phyloP scores from a whole-genome alignment of 2,113 vertebrate genomes.

The Pristiophorus japonicus region DNA sequence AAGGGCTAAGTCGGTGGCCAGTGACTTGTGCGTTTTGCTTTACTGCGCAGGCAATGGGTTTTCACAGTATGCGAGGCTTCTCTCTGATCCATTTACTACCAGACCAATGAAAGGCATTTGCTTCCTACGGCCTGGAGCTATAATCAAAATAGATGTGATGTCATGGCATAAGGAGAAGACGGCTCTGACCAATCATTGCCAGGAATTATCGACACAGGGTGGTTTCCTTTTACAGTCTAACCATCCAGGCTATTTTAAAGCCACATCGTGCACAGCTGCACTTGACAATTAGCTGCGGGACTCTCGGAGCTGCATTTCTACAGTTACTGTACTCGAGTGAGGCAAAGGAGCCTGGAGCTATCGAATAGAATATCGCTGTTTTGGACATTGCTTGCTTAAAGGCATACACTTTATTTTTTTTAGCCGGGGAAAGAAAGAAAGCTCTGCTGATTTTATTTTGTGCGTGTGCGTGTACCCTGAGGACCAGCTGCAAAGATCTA shows the following conservation, averaged over 20 bases:
- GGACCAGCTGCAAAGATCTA: background rate
- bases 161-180: constrained; percentile 56
- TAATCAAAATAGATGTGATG: constrained; percentile 74
- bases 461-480: background rate
- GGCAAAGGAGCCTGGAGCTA: background rate
- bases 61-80: background rate
- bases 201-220: constrained; percentile 57
- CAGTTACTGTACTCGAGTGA: constrained; percentile 29
- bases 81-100: background rate
- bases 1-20: background rate
- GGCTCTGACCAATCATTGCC: constrained; percentile 51
- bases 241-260: constrained; percentile 69
- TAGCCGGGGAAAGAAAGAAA: background rate
- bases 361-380: background rate
- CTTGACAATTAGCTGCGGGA: constrained; percentile 56
- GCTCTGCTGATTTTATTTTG: background rate
- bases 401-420: background rate
- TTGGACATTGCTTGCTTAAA: background rate
- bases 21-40: background rate
- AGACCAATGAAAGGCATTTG: background rate
- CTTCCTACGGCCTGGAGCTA: constrained; percentile 41
- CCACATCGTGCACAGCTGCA: constrained; percentile 69
- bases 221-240: constrained; percentile 84
- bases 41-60: background rate
- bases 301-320: constrained; percentile 34